phyloP scores from a whole-genome alignment of 2,888 invertebrate genomes.

The Tipula confusa region DNA sequence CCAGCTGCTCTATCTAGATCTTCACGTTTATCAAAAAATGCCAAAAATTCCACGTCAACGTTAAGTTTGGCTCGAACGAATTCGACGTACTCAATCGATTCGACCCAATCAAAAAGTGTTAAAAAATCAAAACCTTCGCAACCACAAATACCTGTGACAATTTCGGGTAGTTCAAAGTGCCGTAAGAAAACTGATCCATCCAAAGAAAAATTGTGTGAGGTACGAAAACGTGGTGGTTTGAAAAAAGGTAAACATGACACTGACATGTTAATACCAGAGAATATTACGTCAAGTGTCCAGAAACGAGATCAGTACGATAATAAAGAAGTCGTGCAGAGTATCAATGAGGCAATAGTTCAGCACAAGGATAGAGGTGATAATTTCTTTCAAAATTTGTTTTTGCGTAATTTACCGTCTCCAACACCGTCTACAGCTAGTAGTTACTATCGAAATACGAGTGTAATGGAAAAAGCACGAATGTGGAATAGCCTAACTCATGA shows the following conservation, averaged over 20 bases:
- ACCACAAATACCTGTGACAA: constrained; percentile 34
- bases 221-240: background rate
- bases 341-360: constrained; percentile 53
- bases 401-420: constrained; percentile 52
- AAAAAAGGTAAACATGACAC: background rate
- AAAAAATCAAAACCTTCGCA: constrained; percentile 36
- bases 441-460: constrained; percentile 54
- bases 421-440: constrained; percentile 42
- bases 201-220: background rate
- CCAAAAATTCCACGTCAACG: constrained; percentile 40
- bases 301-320: constrained; percentile 31
- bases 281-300: background rate
- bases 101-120: constrained; percentile 41
- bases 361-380: constrained; percentile 60
- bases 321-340: constrained; percentile 32
- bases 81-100: constrained; percentile 49
- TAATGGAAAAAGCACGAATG: constrained; percentile 65
- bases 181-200: constrained; percentile 29
- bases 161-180: constrained; percentile 37
- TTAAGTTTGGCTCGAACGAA: constrained; percentile 46
- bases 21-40: constrained; percentile 33
- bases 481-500: constrained; percentile 57
- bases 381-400: constrained; percentile 68
- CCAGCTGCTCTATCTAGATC: constrained; percentile 35
- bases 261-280: background rate